phyloP scores from a whole-genome alignment of 2,797 vertebrate genomes.

The Nasua narica region DNA sequence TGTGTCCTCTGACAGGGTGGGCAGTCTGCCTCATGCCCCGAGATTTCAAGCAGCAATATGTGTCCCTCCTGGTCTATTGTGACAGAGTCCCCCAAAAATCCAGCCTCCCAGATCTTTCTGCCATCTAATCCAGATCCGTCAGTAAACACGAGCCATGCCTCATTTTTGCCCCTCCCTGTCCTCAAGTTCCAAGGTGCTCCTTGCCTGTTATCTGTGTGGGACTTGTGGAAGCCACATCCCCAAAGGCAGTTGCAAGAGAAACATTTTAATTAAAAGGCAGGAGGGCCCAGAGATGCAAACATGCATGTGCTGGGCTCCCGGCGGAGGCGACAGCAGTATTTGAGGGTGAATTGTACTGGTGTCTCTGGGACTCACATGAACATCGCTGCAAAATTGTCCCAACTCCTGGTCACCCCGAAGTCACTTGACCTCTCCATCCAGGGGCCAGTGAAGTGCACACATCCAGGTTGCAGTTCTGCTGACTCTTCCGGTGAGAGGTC shows the following conservation, averaged over 20 bases:
- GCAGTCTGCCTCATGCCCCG: background rate
- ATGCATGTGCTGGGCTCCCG: background rate
- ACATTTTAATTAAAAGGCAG: constrained; percentile 60
- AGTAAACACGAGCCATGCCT: background rate
- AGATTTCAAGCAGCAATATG: background rate
- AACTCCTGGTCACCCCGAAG: background rate
- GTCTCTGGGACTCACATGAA: background rate
- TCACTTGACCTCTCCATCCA: background rate
- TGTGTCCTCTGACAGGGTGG: background rate
- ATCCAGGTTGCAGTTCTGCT: background rate
- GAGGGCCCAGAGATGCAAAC: background rate
- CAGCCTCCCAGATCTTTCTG: background rate
- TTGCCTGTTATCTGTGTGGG: background rate
- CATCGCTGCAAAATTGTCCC: background rate
- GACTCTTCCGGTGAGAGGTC: background rate
- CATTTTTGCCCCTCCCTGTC: background rate
- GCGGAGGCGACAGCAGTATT: rapidly evolving
- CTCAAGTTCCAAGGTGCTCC: background rate
- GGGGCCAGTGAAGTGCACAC: background rate
- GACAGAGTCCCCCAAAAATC: background rate
- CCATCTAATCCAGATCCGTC: background rate
- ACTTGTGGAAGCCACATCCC: background rate
- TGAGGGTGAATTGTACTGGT: background rate
- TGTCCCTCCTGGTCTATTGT: background rate
- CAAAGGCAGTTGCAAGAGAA: background rate